Base-by-base conservation (phyloP, 2,113 vertebrate species). In the Pseudolaguvia tuberculata region DNA sequence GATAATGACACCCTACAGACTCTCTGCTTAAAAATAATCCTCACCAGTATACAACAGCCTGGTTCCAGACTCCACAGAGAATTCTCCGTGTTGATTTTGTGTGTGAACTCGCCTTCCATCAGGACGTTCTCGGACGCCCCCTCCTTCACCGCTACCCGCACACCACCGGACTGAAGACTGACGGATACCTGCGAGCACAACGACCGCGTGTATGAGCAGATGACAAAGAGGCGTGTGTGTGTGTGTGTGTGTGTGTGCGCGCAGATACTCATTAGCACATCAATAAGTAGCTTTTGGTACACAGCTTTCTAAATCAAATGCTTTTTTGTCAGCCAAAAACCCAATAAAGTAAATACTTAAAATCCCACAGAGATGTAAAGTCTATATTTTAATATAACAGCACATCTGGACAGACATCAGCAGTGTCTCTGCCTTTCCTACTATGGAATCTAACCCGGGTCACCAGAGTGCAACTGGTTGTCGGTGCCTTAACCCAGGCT, bases 21-120 rank as follows among this genome's bases (percentile, higher is more conserved):
- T 2, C 15, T 4, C 14, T 8, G 17, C 57, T 21, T 51, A 23
- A 31, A 35, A 53, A 61, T 31, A 73, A 47, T 27, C 13, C 93
- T 91, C 86, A 99, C 97, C 77, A 94, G 80, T 27, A 99, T 80
- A 0, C 96, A 99, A 62, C 78, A 85, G 1, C 96, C 94, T 0
- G 97, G 96, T 78, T 98, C 97, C 62, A 99, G 90, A 78, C 96
- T 98, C 96, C 97, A 99, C 12, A 99, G 87, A 0, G 96, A 97
- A 80, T 89, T 93, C 79, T 99, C 97, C 0, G 89, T 94, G 88
- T 98, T 97, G 89, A 99, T 92, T 88, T 92, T 97, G 85, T 98
- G 94, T 0, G 91, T 94, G 81, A 99, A 90, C 4, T 92, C 92
- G 55, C 97, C 97, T 67, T 96, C 93, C 92, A 99, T 89, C 74